Percentiles rank a stretch among this genome's conserved stretches.
Evolutionary conservation across 2,888 invertebrate species (phyloP).

Genomic region (Nomada ruficornis): DNA sequence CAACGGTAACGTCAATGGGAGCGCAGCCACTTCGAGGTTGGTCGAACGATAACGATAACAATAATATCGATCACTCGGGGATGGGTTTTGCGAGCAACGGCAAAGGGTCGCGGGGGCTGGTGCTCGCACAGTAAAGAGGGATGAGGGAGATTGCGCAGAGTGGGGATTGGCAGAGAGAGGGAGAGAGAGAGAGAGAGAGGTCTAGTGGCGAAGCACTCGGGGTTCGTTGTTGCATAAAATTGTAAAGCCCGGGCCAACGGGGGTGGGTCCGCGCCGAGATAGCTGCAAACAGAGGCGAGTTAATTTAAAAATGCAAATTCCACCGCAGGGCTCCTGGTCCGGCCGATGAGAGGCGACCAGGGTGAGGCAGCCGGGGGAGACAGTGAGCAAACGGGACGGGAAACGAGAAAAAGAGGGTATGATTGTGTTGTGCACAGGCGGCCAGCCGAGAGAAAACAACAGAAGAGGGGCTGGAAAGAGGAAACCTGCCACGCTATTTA

Average conservation of each 20-base stretch:
- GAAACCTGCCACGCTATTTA: slow-evolving; percentile 59
- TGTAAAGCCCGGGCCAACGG: slow-evolving; percentile 79
- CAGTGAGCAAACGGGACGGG: slow-evolving; percentile 29
- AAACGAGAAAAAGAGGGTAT: slow-evolving; percentile 51
- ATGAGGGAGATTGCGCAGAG: slow-evolving; percentile 8
- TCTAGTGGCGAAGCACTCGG: slow-evolving; percentile 64
- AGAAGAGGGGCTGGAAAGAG: slow-evolving; percentile 47
- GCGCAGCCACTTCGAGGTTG: slow-evolving; percentile 65
- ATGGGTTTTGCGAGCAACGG: slow-evolving; percentile 43
- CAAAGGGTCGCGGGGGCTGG: slow-evolving; percentile 13
- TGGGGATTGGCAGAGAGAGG: slow-evolving; percentile 2
- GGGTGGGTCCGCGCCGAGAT: slow-evolving; percentile 74
- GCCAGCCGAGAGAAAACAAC: slow-evolving; percentile 14
- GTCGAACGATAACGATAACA: slow-evolving; percentile 79
- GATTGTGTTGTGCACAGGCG: slow-evolving; percentile 22
- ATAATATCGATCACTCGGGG: slow-evolving; percentile 78
- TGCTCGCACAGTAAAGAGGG: neutral
- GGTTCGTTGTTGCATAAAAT: slow-evolving; percentile 83
- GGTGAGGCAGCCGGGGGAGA: slow-evolving; percentile 16
- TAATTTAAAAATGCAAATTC: slow-evolving; percentile 85
- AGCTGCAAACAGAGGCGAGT: slow-evolving; percentile 84
- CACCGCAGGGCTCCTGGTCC: slow-evolving; percentile 69
- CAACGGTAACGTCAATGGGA: slow-evolving; percentile 62
- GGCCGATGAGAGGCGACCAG: slow-evolving; percentile 40
- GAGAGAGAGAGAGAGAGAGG: neutral